Evolutionary conservation across 2,888 invertebrate genomes (phyloP).

Genomic region (Amphiduros pacificus): DNA sequence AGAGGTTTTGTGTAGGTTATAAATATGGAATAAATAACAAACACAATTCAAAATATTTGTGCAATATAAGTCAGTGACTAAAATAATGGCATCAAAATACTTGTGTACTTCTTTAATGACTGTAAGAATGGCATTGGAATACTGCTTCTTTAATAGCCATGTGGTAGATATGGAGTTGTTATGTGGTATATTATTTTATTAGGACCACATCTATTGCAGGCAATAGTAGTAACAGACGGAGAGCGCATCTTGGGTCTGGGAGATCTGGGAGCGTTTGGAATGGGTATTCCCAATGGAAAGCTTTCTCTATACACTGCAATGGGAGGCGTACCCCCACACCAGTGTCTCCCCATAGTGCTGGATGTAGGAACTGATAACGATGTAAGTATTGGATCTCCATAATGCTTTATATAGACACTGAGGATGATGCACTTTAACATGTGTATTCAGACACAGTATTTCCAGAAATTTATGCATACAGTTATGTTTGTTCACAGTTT

Average conservation of each 20-base stretch:
- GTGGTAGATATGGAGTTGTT: too few relatives aligned
- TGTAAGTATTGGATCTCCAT: too few relatives aligned
- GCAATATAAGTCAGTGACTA: too few relatives aligned
- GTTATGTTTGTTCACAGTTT: not conserved
- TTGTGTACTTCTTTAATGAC: too few relatives aligned
- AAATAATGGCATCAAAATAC: too few relatives aligned
- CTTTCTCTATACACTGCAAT: slow-evolving; percentile 94
- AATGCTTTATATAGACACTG: not conserved
- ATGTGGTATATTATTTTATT: too few relatives aligned
- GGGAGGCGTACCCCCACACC: slow-evolving; percentile 91
- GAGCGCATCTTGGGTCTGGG: slow-evolving; percentile 97
- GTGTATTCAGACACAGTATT: not conserved
- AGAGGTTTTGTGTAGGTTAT: too few relatives aligned
- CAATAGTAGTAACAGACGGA: slow-evolving; percentile 91
- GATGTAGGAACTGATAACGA: slow-evolving; percentile 93
- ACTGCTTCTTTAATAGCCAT: too few relatives aligned
- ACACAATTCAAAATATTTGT: too few relatives aligned
- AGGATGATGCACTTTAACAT: not conserved
- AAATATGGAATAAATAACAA: too few relatives aligned
- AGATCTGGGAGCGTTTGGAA: slow-evolving; percentile 94
- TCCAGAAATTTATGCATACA: not conserved
- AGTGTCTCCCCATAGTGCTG: slow-evolving; percentile 87
- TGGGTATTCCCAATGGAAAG: slow-evolving; percentile 99
- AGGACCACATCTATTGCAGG: slow-evolving; percentile 41
- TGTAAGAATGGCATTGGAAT: too few relatives aligned